phyloP scores from a whole-genome alignment of 2,888 invertebrate genomes.

The Drosophila infuscata region DNA sequence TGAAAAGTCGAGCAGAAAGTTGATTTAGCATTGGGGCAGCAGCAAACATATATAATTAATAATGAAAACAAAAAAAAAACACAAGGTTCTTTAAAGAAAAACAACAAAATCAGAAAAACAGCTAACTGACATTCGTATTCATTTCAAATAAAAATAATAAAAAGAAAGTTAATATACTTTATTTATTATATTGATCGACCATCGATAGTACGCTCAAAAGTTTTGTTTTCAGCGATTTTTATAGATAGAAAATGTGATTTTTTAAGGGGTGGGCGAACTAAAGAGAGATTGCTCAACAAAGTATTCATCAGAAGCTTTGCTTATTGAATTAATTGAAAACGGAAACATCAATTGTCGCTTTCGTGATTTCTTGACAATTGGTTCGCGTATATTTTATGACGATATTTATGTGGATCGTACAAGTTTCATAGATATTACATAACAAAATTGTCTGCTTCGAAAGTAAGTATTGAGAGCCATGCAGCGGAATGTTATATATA shows the following conservation, averaged over 20 bases:
- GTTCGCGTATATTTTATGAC: neutral
- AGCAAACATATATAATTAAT: slow-evolving; percentile 54
- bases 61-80: slow-evolving; percentile 35
- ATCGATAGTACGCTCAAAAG: neutral
- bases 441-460: neutral
- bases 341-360: neutral
- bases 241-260: neutral
- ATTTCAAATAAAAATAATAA: slow-evolving; percentile 79
- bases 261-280: neutral
- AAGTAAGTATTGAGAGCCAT: neutral
- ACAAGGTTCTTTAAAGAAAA: slow-evolving; percentile 51
- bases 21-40: slow-evolving; percentile 46
- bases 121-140: slow-evolving; percentile 81
- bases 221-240: neutral
- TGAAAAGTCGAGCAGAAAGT: slow-evolving; percentile 44
- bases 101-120: slow-evolving; percentile 56
- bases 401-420: neutral
- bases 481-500: neutral
- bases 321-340: slow-evolving; percentile 2
- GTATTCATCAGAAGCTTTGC: neutral
- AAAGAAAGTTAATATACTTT: slow-evolving; percentile 44
- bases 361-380: slow-evolving; percentile 1
- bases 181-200: slow-evolving; percentile 24
- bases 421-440: neutral
- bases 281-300: neutral